These are phyloP conservation scores for Diogma glabrata DNA, from an alignment of 2,888 invertebrate genomes.

Conservation along the genomic window DNA sequence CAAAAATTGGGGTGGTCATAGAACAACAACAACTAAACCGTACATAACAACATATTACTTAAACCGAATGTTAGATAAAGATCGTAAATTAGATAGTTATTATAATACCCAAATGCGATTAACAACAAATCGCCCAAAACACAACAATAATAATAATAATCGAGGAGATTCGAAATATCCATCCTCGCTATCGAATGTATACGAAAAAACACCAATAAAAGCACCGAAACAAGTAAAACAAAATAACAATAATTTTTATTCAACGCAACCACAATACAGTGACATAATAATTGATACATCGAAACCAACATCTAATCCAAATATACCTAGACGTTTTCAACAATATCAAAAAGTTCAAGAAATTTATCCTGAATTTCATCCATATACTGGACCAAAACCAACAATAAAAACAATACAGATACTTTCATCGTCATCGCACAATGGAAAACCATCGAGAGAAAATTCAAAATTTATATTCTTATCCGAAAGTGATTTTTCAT, in stretches of 20 bases:
- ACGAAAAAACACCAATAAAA: slow-evolving; percentile 29
- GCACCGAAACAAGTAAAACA: slow-evolving; percentile 36
- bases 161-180: slow-evolving; percentile 6
- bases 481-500: slow-evolving; percentile 6
- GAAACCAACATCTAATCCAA: slow-evolving; percentile 29
- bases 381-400: slow-evolving; percentile 33
- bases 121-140: slow-evolving; percentile 15
- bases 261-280: too few relatives aligned
- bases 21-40: slow-evolving; percentile 9
- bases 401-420: slow-evolving; percentile 20
- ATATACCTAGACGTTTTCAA: slow-evolving; percentile 59
- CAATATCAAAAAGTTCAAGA: slow-evolving; percentile 65
- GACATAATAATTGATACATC: slow-evolving; percentile 13
- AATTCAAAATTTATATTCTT: slow-evolving; percentile 31
- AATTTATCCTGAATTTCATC: slow-evolving; percentile 59
- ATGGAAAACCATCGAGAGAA: slow-evolving; percentile 31
- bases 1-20: slow-evolving; percentile 16
- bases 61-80: background rate
- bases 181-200: slow-evolving; percentile 17
- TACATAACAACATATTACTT: slow-evolving; percentile 4
- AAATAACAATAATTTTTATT: too few relatives aligned
- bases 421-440: slow-evolving; percentile 14
- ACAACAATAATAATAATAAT: background rate
- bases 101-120: slow-evolving; percentile 14
- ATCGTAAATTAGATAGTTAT: slow-evolving; percentile 5